These are phyloP conservation scores for Toxostoma redivivum DNA, from an alignment of 2,113 vertebrate species.

Conservation along the genomic window DNA sequence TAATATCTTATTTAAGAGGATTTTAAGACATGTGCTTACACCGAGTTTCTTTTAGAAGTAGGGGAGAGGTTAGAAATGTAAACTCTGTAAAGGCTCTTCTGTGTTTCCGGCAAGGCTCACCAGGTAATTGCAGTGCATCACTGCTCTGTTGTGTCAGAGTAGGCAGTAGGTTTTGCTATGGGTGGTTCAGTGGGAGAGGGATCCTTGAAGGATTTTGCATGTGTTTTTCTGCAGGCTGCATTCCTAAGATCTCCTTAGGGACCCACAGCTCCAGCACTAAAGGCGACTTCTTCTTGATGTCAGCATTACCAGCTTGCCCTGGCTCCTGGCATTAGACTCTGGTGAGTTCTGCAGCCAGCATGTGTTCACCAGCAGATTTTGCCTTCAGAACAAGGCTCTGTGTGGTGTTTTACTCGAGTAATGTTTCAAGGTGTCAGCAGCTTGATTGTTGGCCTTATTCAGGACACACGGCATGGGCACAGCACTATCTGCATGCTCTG, in stretches of 20 bases:
- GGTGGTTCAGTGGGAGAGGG: neutral
- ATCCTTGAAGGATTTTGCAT: neutral
- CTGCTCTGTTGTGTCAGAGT: neutral
- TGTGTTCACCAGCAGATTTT: neutral
- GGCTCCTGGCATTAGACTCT: neutral
- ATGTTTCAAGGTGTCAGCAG: neutral
- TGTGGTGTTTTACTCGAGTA: neutral
- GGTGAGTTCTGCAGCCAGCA: neutral
- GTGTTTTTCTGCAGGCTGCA: neutral
- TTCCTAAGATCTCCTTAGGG: neutral
- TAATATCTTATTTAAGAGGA: slow-evolving; percentile 39
- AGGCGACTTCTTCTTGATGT: neutral
- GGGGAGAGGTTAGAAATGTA: neutral
- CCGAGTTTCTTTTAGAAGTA: neutral
- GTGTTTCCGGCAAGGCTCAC: neutral
- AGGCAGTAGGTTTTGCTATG: neutral
- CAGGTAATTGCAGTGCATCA: neutral
- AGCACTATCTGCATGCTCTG: neutral
- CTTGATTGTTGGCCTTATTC: neutral
- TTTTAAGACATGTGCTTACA: slow-evolving; percentile 25
- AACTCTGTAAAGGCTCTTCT: neutral
- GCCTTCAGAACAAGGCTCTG: neutral
- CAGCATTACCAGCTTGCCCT: neutral
- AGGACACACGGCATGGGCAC: neutral
- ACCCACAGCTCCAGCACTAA: neutral